phyloP scores from a whole-genome alignment of 2,113 vertebrate species.

The Cyprinodon variegatus region DNA sequence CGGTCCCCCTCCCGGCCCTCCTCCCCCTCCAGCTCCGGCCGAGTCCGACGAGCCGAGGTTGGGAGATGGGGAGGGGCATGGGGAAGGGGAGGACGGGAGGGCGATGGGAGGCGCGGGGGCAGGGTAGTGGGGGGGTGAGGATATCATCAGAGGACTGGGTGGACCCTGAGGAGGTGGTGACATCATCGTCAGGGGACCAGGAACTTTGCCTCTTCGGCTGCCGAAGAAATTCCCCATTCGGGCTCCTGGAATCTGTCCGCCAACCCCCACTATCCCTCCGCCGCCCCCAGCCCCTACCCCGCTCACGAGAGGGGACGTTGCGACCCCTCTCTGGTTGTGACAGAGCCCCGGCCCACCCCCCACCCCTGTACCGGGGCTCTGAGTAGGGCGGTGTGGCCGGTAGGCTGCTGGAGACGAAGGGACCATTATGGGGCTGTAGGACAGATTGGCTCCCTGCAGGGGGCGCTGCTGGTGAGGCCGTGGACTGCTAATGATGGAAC shows the following conservation, averaged over 20 bases:
- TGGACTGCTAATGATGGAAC: slow-evolving; percentile 93
- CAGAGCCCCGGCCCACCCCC: slow-evolving; percentile 85
- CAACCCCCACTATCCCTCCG: slow-evolving; percentile 64
- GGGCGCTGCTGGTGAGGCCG: slow-evolving; percentile 87
- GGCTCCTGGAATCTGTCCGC: slow-evolving; percentile 64
- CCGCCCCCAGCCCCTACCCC: slow-evolving; percentile 67
- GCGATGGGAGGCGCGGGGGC: slow-evolving; percentile 82
- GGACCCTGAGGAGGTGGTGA: slow-evolving; percentile 65
- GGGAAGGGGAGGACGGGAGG: slow-evolving; percentile 77
- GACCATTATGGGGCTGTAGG: slow-evolving; percentile 74
- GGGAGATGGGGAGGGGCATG: slow-evolving; percentile 76
- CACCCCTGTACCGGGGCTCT: slow-evolving; percentile 84
- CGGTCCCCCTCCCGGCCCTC: slow-evolving; percentile 69
- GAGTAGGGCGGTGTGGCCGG: slow-evolving; percentile 89
- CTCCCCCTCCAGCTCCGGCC: slow-evolving; percentile 66
- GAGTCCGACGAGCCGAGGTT: slow-evolving; percentile 67
- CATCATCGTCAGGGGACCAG: slow-evolving; percentile 76
- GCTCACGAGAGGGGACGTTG: slow-evolving; percentile 62
- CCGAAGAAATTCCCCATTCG: slow-evolving; percentile 90
- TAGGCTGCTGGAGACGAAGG: slow-evolving; percentile 81
- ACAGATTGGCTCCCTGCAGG: slow-evolving; percentile 71
- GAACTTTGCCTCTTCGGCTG: slow-evolving; percentile 84
- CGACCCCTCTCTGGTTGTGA: slow-evolving; percentile 73
- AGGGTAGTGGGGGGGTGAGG: slow-evolving; percentile 82
- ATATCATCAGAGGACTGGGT: slow-evolving; percentile 72